These are phyloP conservation scores for Romanogobio albipinnatus DNA, from an alignment of 2,113 vertebrate species.

Conservation along the genomic window DNA sequence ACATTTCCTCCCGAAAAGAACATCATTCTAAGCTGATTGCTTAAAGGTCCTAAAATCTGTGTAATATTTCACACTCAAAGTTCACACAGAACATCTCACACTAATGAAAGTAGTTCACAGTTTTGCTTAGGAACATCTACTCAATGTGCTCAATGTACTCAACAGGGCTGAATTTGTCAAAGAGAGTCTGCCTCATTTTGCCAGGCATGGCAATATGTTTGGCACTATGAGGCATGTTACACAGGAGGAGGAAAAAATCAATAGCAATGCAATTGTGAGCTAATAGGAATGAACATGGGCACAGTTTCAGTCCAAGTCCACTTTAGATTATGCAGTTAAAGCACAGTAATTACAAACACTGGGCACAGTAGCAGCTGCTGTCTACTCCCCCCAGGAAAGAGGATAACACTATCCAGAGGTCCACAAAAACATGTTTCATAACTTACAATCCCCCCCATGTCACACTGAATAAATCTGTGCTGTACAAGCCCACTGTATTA, in stretches of 20 bases:
- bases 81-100: background rate
- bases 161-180: slow-evolving; percentile 28
- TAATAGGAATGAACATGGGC: slow-evolving; percentile 45
- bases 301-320: slow-evolving; percentile 42
- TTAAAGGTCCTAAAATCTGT: slow-evolving; percentile 1
- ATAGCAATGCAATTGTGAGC: slow-evolving; percentile 36
- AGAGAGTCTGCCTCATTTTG: slow-evolving; percentile 14
- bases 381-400: slow-evolving; percentile 41
- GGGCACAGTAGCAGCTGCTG: slow-evolving; percentile 26
- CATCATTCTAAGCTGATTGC: background rate
- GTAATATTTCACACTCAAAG: background rate
- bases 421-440: slow-evolving; percentile 30
- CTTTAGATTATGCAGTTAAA: slow-evolving; percentile 56
- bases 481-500: background rate
- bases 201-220: slow-evolving; percentile 50
- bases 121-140: slow-evolving; percentile 27
- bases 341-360: slow-evolving; percentile 51
- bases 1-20: background rate
- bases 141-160: background rate
- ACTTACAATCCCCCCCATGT: slow-evolving; percentile 11
- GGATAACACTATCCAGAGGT: slow-evolving; percentile 12
- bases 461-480: slow-evolving; percentile 19
- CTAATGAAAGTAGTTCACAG: slow-evolving; percentile 28
- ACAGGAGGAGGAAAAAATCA: background rate
- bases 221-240: slow-evolving; percentile 45